Conservation (phyloP, 2,113 vertebrate species). For the Pardalotus punctatus region DNA sequence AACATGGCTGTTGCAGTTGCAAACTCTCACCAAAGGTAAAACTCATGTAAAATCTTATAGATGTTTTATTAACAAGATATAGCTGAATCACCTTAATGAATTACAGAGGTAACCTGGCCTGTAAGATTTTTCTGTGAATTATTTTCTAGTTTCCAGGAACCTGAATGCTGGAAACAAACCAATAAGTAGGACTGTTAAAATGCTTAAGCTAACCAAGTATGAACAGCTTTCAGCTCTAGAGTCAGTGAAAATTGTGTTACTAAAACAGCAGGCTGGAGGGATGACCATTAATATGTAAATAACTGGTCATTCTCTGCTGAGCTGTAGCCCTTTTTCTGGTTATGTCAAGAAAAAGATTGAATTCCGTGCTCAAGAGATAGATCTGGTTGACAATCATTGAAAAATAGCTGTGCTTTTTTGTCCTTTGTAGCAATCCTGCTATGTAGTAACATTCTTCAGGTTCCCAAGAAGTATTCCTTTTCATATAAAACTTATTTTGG, state of each 20-base stretch:
- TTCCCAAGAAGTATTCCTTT: neutral
- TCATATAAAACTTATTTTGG: neutral
- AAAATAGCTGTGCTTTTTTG: neutral
- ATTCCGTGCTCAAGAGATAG: neutral
- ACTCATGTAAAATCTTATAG: neutral
- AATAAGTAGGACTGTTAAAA: neutral
- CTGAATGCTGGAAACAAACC: neutral
- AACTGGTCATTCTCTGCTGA: neutral
- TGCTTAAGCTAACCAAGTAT: neutral
- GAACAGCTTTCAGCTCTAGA: neutral
- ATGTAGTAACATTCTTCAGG: rapidly evolving
- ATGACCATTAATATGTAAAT: neutral
- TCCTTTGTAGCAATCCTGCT: neutral
- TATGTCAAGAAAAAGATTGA: neutral
- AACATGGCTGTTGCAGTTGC: neutral
- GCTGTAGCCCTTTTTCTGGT: neutral
- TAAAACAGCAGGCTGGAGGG: neutral
- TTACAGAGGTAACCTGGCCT: neutral
- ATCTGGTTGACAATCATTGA: neutral
- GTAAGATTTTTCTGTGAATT: neutral
- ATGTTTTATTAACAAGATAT: neutral
- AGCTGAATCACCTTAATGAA: neutral
- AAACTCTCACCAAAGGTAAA: neutral
- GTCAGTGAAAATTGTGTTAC: neutral
- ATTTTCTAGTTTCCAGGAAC: neutral